phyloP scores from a whole-genome alignment of 1,140 invertebrate genomes.

The Helicoverpa zea region DNA sequence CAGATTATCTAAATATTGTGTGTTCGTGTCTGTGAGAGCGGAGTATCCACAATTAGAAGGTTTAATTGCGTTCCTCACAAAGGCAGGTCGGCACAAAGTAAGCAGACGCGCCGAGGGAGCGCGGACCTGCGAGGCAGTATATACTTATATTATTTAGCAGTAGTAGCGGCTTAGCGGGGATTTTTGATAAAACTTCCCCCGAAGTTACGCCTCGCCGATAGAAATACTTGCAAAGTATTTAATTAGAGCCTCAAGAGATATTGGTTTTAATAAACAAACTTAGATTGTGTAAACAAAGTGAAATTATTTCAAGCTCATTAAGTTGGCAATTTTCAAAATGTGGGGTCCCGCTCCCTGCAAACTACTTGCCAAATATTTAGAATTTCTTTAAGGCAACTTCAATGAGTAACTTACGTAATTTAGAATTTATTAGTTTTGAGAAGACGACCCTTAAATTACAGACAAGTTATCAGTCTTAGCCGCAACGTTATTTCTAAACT shows the following conservation, averaged over 20 bases:
- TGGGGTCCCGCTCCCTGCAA: conserved; percentile 1
- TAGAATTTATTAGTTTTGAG: not conserved
- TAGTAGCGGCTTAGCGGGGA: not conserved
- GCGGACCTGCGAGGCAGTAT: no score
- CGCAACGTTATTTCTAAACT: not conserved
- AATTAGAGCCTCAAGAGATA: conserved; percentile 21
- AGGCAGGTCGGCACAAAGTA: not conserved
- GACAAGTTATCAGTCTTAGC: no score
- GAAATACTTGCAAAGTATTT: conserved; percentile 33
- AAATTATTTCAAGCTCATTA: conserved; percentile 27
- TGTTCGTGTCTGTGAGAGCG: not conserved
- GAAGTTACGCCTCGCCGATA: not conserved
- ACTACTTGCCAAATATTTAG: conserved; percentile 36
- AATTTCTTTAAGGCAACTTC: conserved; percentile 38
- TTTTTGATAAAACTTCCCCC: conserved; percentile 1
- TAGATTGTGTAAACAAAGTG: conserved; percentile 20
- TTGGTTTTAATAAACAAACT: conserved; percentile 49
- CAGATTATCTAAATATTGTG: no score
- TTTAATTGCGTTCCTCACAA: not conserved
- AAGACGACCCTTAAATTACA: not conserved
- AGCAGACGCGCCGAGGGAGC: not conserved
- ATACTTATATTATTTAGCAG: not conserved
- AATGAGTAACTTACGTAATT: conserved; percentile 3
- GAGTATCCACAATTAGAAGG: not conserved
- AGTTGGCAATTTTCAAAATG: conserved; percentile 35